A percentile compares a stretch with the other conserved stretches of the same genome.
Conservation (phyloP, 2,888 invertebrate genomes). For the Troides helena region DNA sequence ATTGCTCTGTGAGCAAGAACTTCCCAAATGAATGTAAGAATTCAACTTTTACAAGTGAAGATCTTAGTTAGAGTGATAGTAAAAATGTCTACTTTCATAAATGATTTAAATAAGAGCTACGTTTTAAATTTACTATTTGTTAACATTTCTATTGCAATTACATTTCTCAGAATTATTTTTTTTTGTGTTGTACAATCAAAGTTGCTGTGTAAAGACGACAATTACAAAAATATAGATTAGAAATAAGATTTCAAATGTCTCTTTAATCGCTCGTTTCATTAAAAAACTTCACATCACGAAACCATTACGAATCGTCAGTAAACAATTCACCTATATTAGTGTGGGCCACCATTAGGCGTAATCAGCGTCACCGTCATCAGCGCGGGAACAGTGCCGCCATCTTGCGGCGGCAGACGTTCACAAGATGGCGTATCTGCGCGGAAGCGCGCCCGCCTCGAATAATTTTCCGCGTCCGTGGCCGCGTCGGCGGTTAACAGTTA, state of each 20-base stretch:
- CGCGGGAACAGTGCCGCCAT: conserved; percentile 32
- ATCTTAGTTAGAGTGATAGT: too few species aligned
- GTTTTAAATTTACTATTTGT: too few species aligned
- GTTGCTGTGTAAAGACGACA: too few species aligned
- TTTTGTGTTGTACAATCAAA: too few species aligned
- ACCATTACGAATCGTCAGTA: conserved; percentile 6
- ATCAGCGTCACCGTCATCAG: conserved; percentile 16
- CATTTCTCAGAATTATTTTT: too few species aligned
- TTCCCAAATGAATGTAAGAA: too few species aligned
- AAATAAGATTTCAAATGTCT: not conserved
- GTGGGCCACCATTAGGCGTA: conserved; percentile 18
- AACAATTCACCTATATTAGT: conserved; percentile 22
- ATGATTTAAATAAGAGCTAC: too few species aligned
- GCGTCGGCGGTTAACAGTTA: conserved; percentile 60
- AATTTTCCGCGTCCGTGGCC: conserved; percentile 76
- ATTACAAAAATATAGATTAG: too few species aligned
- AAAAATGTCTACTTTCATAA: too few species aligned
- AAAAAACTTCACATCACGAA: conserved; percentile 3
- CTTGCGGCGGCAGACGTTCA: conserved; percentile 35
- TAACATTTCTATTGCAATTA: too few species aligned
- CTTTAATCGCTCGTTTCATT: conserved; percentile 5
- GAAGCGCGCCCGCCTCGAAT: conserved; percentile 60
- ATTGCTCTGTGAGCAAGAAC: too few species aligned
- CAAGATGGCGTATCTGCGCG: conserved; percentile 40
- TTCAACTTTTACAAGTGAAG: too few species aligned